A percentile compares a stretch with the other conserved stretches of the same genome.
phyloP scores from a whole-genome alignment of 2,113 vertebrate species.

The Bubo blakistoni region DNA sequence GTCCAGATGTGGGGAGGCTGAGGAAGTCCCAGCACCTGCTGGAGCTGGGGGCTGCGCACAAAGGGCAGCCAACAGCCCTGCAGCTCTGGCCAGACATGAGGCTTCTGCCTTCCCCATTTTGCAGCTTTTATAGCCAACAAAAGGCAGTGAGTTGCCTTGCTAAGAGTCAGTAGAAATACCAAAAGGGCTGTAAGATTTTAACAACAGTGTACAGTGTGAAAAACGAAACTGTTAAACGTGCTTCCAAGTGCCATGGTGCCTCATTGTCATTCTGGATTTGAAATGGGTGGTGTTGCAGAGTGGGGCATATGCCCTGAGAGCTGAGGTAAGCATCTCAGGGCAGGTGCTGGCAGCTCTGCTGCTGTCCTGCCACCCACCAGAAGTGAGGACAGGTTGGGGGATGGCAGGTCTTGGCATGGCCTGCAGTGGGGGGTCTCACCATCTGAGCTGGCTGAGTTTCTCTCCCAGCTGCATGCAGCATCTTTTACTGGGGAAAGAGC shows the following conservation, averaged over 20 bases:
- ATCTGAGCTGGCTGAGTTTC: rapidly evolving
- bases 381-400: rapidly evolving
- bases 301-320: rapidly evolving
- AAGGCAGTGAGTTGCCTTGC: background rate
- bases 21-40: background rate
- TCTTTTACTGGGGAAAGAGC: background rate
- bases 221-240: rapidly evolving
- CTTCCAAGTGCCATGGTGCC: background rate
- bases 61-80: background rate
- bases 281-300: background rate
- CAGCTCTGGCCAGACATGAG: rapidly evolving
- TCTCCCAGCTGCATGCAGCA: background rate
- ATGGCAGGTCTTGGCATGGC: rapidly evolving
- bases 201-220: rapidly evolving
- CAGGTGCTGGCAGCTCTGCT: background rate
- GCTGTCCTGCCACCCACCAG: background rate
- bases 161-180: background rate
- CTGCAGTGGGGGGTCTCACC: rapidly evolving
- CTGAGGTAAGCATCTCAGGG: background rate
- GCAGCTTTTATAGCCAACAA: background rate
- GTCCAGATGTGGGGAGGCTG: background rate
- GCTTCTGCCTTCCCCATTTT: background rate
- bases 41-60: rapidly evolving
- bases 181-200: background rate
- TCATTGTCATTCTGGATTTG: background rate